Evolutionary conservation across 1,140 invertebrate genomes (phyloP).

Genomic region (Penaeus vannamei): DNA sequence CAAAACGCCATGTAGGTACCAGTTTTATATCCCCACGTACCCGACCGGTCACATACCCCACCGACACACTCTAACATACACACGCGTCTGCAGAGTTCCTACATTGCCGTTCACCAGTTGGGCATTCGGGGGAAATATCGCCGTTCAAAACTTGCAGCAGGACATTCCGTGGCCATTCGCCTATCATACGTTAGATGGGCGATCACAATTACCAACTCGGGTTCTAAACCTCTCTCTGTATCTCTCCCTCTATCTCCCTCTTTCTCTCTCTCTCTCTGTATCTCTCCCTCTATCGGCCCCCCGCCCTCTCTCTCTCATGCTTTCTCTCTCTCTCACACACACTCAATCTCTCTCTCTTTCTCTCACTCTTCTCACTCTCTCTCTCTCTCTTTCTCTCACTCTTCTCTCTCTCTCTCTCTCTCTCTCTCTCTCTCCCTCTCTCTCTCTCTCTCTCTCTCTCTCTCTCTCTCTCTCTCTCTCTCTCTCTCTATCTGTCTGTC

Average conservation of each 20-base stretch:
- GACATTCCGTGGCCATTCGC: conserved; percentile 39
- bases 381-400: background rate
- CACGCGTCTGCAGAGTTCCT: too few species aligned
- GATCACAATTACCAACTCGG: conserved; percentile 56
- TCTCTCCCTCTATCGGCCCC: too few species aligned
- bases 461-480: conserved; percentile 2
- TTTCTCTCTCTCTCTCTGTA: conserved; percentile 2
- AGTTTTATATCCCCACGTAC: too few species aligned
- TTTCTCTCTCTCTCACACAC: background rate
- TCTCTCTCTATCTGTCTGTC: background rate
- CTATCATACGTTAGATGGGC: conserved; percentile 49
- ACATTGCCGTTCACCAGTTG: too few species aligned
- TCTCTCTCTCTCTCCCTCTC: background rate
- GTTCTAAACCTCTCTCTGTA: conserved; percentile 43
- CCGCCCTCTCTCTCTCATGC: background rate
- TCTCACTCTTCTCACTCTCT: conserved; percentile 7
- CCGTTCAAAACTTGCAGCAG: conserved; percentile 55
- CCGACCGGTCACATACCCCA: too few species aligned
- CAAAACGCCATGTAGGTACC: too few species aligned
- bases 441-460: background rate
- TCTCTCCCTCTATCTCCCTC: background rate
- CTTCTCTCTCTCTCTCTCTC: conserved; percentile 16
- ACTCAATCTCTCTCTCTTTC: background rate
- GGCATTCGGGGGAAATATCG: conserved; percentile 41
- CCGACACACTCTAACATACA: too few species aligned